Base-by-base conservation (phyloP, 53 echinoderm and acorn worm species). In the Temnopleurus reevesii region DNA sequence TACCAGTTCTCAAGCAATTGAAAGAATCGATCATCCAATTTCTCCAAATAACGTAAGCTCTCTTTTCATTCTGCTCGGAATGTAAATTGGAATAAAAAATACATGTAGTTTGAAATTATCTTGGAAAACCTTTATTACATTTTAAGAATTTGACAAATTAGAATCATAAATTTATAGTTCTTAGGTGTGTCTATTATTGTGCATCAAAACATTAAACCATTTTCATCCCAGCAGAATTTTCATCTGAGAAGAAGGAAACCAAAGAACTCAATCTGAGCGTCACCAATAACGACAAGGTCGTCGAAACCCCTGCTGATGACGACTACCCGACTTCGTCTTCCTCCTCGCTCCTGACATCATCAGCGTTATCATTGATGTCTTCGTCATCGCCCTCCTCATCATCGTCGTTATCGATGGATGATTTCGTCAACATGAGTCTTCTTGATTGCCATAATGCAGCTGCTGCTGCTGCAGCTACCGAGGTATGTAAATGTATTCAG, bases 401-500 rank as follows among this genome's bases (percentile, higher is more conserved):
- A 8, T 44, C 90, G 10, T 53, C 63, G 30, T 90, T 81, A 46
- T 81, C 90, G 29, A 45, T 81, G 49, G 90, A 90, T 29, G 90
- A 90, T 27, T 85, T 57, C 45, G 91, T 85, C 44, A 81, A 91
- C 31, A 71, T 87, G 88, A 71, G 46, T 34, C 71, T 87, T 7
- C 65, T 87, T 8, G 66, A 87, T 27, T 87, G 71, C n/a, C 51
- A 64, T 9, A 51, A 31, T 47, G 88, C 88, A 18, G 88, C 88
- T 1, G 88, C 88, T 3, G 71, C 88, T 33, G 65, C 88, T 0
- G 86, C 83, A 21, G 85, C 85, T 7, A 60, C 44, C 4, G 85
- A 85, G 85, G 85, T 85, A 29, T n/a, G n/a, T n/a, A n/a, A n/a
- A n/a, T n/a, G n/a, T n/a, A n/a, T n/a, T n/a, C n/a, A n/a, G n/a